Percentiles rank a stretch among this genome's conserved stretches.
Conservation (phyloP, 1,140 invertebrate species). For the Vanessa tameamea region DNA sequence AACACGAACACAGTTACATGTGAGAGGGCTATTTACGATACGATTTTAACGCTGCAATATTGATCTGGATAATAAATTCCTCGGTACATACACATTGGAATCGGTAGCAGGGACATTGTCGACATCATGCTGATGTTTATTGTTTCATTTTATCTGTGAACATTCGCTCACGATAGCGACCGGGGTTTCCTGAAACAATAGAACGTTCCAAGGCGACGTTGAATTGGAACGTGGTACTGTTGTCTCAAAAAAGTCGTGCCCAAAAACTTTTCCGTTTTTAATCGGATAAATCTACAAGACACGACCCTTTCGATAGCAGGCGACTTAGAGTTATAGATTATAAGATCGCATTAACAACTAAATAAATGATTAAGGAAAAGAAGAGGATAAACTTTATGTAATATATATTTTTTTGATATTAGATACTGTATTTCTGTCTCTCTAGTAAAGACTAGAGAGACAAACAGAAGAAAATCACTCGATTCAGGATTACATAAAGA, state of each 20-base stretch:
- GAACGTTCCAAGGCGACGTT: conserved; percentile 24
- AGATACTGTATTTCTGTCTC: too few relatives aligned
- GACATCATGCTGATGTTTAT: conserved; percentile 64
- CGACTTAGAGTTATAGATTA: background rate
- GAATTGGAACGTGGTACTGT: conserved; percentile 58
- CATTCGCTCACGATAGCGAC: conserved; percentile 48
- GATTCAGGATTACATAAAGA: too few relatives aligned
- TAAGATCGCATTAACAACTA: background rate
- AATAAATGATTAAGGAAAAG: background rate
- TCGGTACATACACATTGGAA: conserved; percentile 56
- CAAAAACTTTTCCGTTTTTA: background rate
- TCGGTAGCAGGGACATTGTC: conserved; percentile 59
- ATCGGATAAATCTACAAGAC: conserved; percentile 10
- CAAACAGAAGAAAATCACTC: too few relatives aligned
- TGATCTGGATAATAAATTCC: conserved; percentile 55
- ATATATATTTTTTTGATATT: too few relatives aligned
- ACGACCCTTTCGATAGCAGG: background rate
- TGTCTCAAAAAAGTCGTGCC: conserved; percentile 44
- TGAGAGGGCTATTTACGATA: conserved; percentile 44
- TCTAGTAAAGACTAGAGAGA: too few relatives aligned
- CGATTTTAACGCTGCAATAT: conserved; percentile 50
- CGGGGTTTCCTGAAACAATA: conserved; percentile 55
- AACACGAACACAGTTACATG: conserved; percentile 24
- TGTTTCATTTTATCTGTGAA: conserved; percentile 55
- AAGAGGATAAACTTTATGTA: too few relatives aligned